Evolutionary conservation across 2,113 vertebrate genomes (phyloP).

Genomic region (Corythornis madagascariensis): DNA sequence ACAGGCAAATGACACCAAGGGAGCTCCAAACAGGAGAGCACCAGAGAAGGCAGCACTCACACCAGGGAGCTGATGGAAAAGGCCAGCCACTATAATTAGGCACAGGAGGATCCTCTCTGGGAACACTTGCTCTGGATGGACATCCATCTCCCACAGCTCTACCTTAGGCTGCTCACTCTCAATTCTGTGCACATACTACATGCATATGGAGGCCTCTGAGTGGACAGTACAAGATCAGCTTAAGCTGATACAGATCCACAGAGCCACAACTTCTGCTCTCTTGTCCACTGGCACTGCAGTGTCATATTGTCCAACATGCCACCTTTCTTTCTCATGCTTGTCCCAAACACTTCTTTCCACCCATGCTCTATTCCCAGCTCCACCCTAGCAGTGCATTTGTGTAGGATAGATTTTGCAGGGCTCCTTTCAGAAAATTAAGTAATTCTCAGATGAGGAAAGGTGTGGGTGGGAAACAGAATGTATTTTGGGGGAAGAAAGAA

Average conservation of each 20-base stretch:
- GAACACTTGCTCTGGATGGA: neutral
- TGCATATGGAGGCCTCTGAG: neutral
- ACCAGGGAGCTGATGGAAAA: neutral
- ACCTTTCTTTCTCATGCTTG: neutral
- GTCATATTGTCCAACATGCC: neutral
- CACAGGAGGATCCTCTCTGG: neutral
- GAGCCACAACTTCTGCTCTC: neutral
- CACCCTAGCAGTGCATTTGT: constrained; percentile 20
- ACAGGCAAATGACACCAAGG: neutral
- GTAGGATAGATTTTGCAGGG: constrained; percentile 47
- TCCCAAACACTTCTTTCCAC: neutral
- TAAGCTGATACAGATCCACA: neutral
- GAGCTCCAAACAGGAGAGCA: neutral
- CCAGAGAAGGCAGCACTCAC: neutral
- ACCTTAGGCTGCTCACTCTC: neutral
- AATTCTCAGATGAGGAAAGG: constrained; percentile 48
- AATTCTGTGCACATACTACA: neutral
- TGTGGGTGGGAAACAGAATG: constrained; percentile 15
- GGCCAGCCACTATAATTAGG: neutral
- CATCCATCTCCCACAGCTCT: neutral
- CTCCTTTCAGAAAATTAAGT: constrained; percentile 55
- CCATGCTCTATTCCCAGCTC: constrained; percentile 40
- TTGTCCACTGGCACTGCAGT: neutral
- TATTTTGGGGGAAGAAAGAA: constrained; percentile 21
- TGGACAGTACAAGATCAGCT: neutral